phyloP scores from a whole-genome alignment of 2,113 vertebrate species.

The Solea senegalensis region DNA sequence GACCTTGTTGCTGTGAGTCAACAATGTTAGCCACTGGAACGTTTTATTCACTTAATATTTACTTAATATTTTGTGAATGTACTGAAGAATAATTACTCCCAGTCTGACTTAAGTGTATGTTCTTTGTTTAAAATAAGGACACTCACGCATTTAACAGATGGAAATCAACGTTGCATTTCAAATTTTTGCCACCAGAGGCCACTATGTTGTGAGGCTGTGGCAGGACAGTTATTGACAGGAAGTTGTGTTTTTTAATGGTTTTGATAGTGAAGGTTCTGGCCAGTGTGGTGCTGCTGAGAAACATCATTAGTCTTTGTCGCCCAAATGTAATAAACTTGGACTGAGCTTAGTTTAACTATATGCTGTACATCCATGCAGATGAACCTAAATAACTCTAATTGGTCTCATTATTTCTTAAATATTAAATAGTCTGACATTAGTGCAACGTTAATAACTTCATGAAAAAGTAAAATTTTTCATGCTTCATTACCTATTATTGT shows the following conservation, averaged over 20 bases:
- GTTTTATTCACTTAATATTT: no score
- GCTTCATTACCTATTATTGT: neutral
- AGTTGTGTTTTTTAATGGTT: neutral
- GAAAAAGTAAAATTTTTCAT: slow-evolving; percentile 20
- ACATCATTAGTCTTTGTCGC: neutral
- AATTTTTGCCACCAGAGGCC: slow-evolving; percentile 55
- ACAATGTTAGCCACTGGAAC: no score
- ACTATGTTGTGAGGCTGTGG: slow-evolving; percentile 21
- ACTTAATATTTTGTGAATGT: no score
- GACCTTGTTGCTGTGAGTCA: no score
- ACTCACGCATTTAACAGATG: neutral
- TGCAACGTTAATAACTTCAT: neutral
- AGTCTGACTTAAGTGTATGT: neutral
- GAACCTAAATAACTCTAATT: no score
- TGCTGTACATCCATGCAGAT: no score
- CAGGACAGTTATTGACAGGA: neutral
- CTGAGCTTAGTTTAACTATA: neutral
- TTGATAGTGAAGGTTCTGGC: neutral
- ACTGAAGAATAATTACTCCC: neutral
- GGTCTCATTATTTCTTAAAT: no score
- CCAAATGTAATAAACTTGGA: neutral
- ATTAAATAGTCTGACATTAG: no score
- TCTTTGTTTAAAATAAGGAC: neutral
- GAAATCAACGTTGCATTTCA: slow-evolving; percentile 1
- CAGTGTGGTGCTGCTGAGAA: neutral